phyloP scores from a whole-genome alignment of 1,140 invertebrate genomes.

The Heliconius congener region DNA sequence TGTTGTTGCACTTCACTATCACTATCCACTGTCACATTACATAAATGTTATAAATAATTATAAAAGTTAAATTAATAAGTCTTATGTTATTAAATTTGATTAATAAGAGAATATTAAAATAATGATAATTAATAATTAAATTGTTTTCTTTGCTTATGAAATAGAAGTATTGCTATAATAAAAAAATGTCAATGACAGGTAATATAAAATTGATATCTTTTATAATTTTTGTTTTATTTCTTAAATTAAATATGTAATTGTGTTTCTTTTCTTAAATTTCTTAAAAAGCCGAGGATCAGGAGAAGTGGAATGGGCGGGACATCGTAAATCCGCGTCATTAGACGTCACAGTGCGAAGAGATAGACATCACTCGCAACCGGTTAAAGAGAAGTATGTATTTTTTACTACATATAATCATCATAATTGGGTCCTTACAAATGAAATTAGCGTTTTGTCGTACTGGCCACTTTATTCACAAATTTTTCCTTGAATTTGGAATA shows the following conservation, averaged over 20 bases:
- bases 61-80: no score
- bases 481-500: no score
- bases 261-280: not conserved
- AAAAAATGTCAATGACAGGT: not conserved
- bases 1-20: constrained; percentile 18
- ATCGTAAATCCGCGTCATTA: constrained; percentile 90
- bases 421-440: no score
- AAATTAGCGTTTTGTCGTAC: no score
- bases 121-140: not conserved
- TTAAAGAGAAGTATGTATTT: constrained; percentile 82
- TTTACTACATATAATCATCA: no score
- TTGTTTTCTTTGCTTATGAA: not conserved
- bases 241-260: not conserved
- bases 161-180: not conserved
- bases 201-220: not conserved
- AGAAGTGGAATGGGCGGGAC: constrained; percentile 64
- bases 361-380: constrained; percentile 69
- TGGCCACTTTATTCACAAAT: no score
- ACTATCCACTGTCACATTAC: constrained; percentile 8
- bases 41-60: not conserved
- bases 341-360: constrained; percentile 82
- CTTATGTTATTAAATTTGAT: no score
- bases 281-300: constrained; percentile 44
- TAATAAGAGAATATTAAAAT: not conserved
- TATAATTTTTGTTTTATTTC: no score